Conservation (phyloP, 2,888 invertebrate genomes). For the Stenichneumon culpator region DNA sequence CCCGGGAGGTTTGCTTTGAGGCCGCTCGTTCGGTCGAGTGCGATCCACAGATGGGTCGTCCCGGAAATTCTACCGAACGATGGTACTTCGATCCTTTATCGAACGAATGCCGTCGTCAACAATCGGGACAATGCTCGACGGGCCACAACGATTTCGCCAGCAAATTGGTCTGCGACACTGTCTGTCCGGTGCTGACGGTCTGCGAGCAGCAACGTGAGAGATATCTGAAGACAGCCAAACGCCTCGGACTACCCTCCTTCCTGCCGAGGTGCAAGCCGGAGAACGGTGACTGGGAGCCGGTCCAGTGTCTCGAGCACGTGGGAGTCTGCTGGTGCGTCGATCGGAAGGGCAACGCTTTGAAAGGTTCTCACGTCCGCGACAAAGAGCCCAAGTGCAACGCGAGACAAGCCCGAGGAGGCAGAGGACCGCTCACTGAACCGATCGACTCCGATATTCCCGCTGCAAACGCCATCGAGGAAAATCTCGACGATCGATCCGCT, state of each 20-base stretch:
- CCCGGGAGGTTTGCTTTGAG: slow-evolving; percentile 93
- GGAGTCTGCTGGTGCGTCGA: slow-evolving; percentile 96
- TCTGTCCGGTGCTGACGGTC: slow-evolving; percentile 94
- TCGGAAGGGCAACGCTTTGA: slow-evolving; percentile 92
- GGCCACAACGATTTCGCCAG: slow-evolving; percentile 95
- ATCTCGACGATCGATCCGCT: slow-evolving; percentile 66
- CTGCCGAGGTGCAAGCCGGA: slow-evolving; percentile 91
- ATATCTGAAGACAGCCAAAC: slow-evolving; percentile 90
- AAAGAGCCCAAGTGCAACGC: slow-evolving; percentile 92
- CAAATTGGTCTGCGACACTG: slow-evolving; percentile 91
- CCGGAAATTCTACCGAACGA: slow-evolving; percentile 77
- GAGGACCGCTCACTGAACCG: slow-evolving; percentile 75
- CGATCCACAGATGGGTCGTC: slow-evolving; percentile 76
- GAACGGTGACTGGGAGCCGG: slow-evolving; percentile 92
- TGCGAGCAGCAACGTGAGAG: slow-evolving; percentile 93
- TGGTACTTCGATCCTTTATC: slow-evolving; percentile 92
- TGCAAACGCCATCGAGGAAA: slow-evolving; percentile 78
- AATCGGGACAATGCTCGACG: slow-evolving; percentile 90
- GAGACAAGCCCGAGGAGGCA: slow-evolving; percentile 89
- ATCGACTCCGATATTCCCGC: slow-evolving; percentile 62
- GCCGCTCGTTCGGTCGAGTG: slow-evolving; percentile 87
- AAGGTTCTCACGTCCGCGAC: slow-evolving; percentile 92
- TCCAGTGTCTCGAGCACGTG: slow-evolving; percentile 92
- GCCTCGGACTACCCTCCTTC: slow-evolving; percentile 91
- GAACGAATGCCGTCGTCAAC: slow-evolving; percentile 90